Base-by-base conservation (phyloP, 2,797 vertebrate species). In the Coranthus polyacanthus region DNA sequence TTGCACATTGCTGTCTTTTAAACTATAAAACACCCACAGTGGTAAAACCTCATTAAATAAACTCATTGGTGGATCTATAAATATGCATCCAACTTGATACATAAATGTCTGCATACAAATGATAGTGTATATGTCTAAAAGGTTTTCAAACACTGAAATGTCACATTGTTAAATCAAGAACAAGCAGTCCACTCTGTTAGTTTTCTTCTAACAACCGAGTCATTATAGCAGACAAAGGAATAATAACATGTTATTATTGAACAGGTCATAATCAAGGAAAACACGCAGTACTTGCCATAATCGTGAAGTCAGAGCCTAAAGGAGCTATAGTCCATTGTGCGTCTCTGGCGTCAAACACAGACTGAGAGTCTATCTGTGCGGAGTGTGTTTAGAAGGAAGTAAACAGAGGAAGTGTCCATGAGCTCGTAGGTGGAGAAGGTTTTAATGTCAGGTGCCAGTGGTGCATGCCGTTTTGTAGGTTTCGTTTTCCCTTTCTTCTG, bases 401-500 rank as follows among this genome's bases (percentile, higher is more conserved):
- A 78, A 84, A 78, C 68, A 83, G 37, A 67, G 79, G 80, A 83
- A 81, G 63, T 65, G 12, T 13, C 13, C 18, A 7, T n/a, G 9
- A 4, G n/a, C 0, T 26, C 17, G 68, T 50, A 12, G 73, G 72
- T 9, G 66, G 41, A 2, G 43, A 0, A 1, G 13, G n/a, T n/a
- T 44, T 56, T 46, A 5, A 58, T n/a, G 59, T 80, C 29, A 72
- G 17, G 12, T 53, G 44, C 13, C 26, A 11, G 5, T 10, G n/a
- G 7, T 12, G 8, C 22, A 2, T 58, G 26, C 17, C n/a, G n/a
- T n/a, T 45, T 0, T n/a, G 44, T 21, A 22, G 12, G 54, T 88
- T 89, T 88, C 82, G 81, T 73, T 88, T 87, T 86, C 80, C 65
- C 20, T 79, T 69, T 79, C 12, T 58, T 22, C 10, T n/a, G 29